Evolutionary conservation across 2,888 invertebrate genomes (phyloP).

Genomic region (Eueremaeus valkanovi): DNA sequence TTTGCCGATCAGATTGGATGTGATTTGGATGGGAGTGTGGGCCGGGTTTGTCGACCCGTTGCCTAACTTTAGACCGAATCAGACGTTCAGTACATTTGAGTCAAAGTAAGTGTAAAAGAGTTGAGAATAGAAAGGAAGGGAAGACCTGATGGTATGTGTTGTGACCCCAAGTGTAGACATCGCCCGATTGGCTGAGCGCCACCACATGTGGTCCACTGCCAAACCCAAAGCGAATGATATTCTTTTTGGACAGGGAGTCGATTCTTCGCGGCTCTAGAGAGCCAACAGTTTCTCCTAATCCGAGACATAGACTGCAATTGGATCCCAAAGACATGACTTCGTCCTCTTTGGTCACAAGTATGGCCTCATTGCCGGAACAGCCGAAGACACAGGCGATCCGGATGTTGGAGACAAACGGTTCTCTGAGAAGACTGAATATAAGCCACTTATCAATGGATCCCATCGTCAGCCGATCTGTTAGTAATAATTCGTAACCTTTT

Average conservation of each 20-base stretch:
- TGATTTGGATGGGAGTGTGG: constrained; percentile 55
- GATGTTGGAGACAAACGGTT: constrained; percentile 56
- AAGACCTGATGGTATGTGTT: constrained; percentile 55
- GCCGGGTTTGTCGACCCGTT: constrained; percentile 59
- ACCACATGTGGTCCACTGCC: constrained; percentile 62
- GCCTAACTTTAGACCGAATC: constrained; percentile 54
- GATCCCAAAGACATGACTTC: constrained; percentile 60
- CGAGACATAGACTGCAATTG: constrained; percentile 60
- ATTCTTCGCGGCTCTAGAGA: constrained; percentile 50
- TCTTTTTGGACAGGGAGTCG: constrained; percentile 39
- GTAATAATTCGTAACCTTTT: background rate
- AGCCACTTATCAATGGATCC: constrained; percentile 58
- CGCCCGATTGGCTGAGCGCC: constrained; percentile 58
- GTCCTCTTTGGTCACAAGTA: constrained; percentile 59
- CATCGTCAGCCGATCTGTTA: constrained; percentile 24
- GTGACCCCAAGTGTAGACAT: constrained; percentile 61
- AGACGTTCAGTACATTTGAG: background rate
- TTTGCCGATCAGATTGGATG: constrained; percentile 55
- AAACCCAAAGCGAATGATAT: constrained; percentile 58
- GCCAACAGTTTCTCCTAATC: constrained; percentile 57
- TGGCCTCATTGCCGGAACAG: constrained; percentile 60
- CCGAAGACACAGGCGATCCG: constrained; percentile 60
- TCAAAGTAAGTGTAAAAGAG: background rate
- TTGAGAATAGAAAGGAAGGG: background rate
- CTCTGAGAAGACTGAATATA: constrained; percentile 58